These are phyloP conservation scores for Clarias laeviceps DNA, from an alignment of 2,797 vertebrate genomes.

Conservation along the genomic window DNA sequence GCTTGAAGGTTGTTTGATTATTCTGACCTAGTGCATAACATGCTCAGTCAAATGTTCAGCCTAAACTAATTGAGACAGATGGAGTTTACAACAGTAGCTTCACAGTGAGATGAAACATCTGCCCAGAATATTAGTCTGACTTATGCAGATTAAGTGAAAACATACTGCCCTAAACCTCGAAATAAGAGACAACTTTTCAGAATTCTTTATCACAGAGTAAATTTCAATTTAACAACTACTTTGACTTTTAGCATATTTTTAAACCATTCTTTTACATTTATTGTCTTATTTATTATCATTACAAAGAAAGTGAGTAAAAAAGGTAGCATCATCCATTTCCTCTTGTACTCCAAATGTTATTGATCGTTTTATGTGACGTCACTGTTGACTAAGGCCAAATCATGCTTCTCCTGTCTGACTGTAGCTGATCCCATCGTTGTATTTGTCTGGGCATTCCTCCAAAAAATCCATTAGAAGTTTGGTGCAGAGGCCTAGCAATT, in stretches of 20 bases:
- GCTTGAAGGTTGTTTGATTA: conserved; percentile 42
- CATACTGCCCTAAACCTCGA: conserved; percentile 36
- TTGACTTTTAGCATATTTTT: conserved; percentile 10
- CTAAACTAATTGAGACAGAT: conserved; percentile 56
- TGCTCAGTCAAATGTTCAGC: conserved; percentile 45
- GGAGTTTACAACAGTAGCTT: conserved; percentile 48
- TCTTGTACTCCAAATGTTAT: conserved; percentile 18
- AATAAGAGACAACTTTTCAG: conserved; percentile 23
- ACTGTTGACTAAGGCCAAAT: conserved; percentile 38
- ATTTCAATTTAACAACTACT: conserved; percentile 14
- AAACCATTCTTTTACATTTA: background rate
- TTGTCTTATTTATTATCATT: background rate
- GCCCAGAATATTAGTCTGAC: conserved; percentile 52
- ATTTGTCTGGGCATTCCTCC: conserved; percentile 76
- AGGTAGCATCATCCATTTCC: conserved; percentile 15
- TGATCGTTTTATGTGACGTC: conserved; percentile 39
- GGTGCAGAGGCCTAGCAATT: conserved; percentile 76
- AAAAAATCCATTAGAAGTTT: conserved; percentile 78
- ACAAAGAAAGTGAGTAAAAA: background rate
- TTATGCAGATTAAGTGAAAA: conserved; percentile 54
- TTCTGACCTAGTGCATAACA: conserved; percentile 42
- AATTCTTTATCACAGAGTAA: conserved; percentile 27
- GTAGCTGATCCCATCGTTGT: conserved; percentile 47
- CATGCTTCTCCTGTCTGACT: conserved; percentile 30
- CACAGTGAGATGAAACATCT: conserved; percentile 55